Conservation (phyloP, 2,797 vertebrate species). For the Aphelocoma californica region DNA sequence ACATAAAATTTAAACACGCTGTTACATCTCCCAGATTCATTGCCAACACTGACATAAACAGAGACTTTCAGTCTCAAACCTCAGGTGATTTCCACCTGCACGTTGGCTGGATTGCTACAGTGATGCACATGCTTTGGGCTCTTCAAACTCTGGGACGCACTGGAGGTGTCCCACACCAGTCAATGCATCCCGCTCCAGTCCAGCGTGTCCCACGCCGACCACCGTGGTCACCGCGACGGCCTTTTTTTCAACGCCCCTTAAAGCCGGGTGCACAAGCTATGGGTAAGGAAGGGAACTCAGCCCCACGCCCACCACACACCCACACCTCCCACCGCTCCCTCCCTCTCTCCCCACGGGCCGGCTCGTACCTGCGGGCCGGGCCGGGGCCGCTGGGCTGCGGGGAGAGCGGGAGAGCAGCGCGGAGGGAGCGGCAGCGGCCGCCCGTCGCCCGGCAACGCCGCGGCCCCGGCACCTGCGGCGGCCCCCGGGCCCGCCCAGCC, state of each 20-base stretch:
- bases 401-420: not conserved
- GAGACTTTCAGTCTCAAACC: not conserved
- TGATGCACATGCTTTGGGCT: fast-evolving
- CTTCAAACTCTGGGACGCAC: fast-evolving
- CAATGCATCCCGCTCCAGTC: not conserved
- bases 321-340: not conserved
- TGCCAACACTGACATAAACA: not conserved
- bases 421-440: no score
- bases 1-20: fast-evolving
- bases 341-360: not conserved
- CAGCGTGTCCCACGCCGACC: fast-evolving
- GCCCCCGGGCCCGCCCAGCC: not conserved
- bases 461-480: not conserved
- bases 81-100: not conserved
- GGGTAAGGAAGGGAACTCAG: not conserved
- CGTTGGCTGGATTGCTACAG: no score
- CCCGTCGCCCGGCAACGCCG: not conserved
- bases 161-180: not conserved
- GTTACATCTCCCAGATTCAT: not conserved
- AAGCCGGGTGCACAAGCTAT: fast-evolving
- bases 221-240: fast-evolving
- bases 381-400: not conserved
- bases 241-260: fast-evolving
- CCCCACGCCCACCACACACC: not conserved
- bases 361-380: not conserved